A percentile compares a stretch with the other conserved stretches of the same genome.
Evolutionary conservation across 2,113 vertebrate genomes (phyloP).

Genomic region (Antigone vipio): DNA sequence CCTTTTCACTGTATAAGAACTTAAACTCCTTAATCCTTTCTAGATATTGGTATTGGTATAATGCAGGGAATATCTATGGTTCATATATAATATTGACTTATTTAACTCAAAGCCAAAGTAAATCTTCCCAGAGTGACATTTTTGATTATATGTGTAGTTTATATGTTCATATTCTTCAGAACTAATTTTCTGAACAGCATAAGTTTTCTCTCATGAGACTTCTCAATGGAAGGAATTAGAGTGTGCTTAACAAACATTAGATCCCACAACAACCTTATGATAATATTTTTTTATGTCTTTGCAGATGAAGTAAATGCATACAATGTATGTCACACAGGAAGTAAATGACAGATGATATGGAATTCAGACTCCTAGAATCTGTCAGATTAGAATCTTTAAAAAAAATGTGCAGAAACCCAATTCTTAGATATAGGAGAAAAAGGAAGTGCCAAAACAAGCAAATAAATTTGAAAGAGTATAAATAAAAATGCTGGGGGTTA

Average conservation of each 20-base stretch:
- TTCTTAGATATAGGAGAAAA: background rate
- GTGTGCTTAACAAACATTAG: background rate
- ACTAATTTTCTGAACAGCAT: background rate
- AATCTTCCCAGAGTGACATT: background rate
- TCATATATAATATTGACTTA: background rate
- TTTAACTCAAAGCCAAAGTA: background rate
- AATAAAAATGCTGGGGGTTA: background rate
- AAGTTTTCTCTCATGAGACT: background rate
- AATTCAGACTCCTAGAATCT: background rate
- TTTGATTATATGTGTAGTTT: background rate
- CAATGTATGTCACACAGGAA: background rate
- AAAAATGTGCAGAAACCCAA: background rate
- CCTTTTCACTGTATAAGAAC: background rate
- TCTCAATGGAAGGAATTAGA: background rate
- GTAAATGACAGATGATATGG: background rate
- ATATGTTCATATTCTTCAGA: background rate
- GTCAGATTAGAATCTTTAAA: slow-evolving; percentile 29
- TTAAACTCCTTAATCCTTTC: background rate
- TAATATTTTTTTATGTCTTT: background rate
- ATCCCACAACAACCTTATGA: background rate
- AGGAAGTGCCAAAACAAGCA: slow-evolving; percentile 21
- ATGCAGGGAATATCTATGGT: background rate
- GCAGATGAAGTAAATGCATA: background rate
- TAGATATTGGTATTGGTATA: background rate
- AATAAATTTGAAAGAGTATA: background rate